phyloP scores from a whole-genome alignment of 2,888 invertebrate genomes.

The Synanthedon formicaeformis region DNA sequence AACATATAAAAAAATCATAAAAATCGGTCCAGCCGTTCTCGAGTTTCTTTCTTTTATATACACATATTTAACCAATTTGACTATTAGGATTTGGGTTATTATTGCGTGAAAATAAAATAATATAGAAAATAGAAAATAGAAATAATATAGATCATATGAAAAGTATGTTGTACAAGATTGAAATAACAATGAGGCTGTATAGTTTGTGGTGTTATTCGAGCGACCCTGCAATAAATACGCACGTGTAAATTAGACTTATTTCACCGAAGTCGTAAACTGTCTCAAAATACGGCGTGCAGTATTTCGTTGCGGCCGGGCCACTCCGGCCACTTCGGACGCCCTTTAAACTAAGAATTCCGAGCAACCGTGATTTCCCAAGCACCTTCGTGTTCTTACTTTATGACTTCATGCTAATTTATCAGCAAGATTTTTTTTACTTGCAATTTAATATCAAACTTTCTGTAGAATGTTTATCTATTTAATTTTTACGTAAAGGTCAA shows the following conservation, averaged over 20 bases:
- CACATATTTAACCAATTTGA: too few relatives aligned
- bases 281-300: conserved; percentile 13
- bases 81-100: too few relatives aligned
- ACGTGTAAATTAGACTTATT: conserved; percentile 33
- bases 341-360: background rate
- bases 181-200: too few relatives aligned
- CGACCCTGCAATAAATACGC: conserved; percentile 22
- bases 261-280: conserved; percentile 26
- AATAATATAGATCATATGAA: too few relatives aligned
- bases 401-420: conserved; percentile 14
- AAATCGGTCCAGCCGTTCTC: too few relatives aligned
- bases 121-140: too few relatives aligned
- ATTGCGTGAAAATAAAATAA: too few relatives aligned
- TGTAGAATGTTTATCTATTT: too few relatives aligned
- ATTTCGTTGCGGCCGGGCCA: conserved; percentile 8
- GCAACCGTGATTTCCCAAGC: conserved; percentile 18
- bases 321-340: background rate
- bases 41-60: too few relatives aligned
- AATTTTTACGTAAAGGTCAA: too few relatives aligned
- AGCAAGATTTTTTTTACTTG: conserved; percentile 4
- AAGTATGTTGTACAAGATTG: too few relatives aligned
- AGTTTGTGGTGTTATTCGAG: background rate
- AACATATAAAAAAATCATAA: too few relatives aligned
- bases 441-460: conserved; percentile 3
- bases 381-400: conserved; percentile 13